These are phyloP conservation scores for Columba guinea DNA, from an alignment of 2,797 vertebrate genomes.

Conservation along the genomic window DNA sequence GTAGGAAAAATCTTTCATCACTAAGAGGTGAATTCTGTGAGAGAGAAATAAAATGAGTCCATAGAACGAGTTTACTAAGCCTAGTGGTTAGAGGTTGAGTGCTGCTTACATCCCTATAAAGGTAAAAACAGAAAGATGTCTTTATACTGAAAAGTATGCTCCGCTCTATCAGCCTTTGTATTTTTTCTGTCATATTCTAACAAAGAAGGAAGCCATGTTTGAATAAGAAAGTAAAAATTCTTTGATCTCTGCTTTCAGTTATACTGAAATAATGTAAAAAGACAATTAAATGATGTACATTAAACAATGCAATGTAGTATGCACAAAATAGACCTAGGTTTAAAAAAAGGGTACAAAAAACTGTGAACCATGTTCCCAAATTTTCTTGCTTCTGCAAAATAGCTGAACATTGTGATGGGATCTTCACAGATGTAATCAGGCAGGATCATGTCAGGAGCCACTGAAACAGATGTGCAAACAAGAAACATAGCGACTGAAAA, in stretches of 20 bases:
- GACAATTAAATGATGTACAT: neutral
- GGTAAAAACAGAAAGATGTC: neutral
- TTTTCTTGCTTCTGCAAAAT: neutral
- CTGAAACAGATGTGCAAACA: neutral
- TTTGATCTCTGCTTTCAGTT: neutral
- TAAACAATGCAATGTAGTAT: neutral
- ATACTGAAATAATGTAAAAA: neutral
- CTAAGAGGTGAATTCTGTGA: neutral
- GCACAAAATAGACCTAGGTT: neutral
- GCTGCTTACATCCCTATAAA: neutral
- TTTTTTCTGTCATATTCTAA: neutral
- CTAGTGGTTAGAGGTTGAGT: neutral
- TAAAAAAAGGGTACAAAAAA: neutral
- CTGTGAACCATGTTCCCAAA: rapidly evolving
- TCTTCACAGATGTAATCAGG: neutral
- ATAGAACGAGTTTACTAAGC: neutral
- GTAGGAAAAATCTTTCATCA: neutral
- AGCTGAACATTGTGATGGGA: neutral
- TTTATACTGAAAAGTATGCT: neutral
- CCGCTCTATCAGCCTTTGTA: rapidly evolving
- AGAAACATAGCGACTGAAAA: neutral
- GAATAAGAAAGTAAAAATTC: neutral
- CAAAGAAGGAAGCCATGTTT: neutral
- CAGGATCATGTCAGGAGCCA: neutral
- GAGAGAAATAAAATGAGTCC: neutral